Evolutionary conservation across 30 jellyfish, hydroid and myxozoan genomes (phyloP), one percentile per base, ranked within the genome.

Genomic region (Turritopsis rubra): DNA sequence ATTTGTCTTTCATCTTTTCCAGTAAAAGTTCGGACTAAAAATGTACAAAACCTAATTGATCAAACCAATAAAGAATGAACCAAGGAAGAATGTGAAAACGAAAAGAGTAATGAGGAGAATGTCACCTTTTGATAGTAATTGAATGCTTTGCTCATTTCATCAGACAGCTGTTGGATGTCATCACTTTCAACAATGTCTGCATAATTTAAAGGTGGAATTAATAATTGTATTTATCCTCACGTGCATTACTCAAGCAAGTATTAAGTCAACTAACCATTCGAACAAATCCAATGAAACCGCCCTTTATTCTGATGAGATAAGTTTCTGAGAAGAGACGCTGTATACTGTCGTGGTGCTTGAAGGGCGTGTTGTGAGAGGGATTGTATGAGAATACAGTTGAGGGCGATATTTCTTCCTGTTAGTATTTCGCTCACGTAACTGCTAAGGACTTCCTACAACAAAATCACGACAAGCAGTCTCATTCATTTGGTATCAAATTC

Each of bases 221-320:
- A n/a, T n/a, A n/a, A n/a, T n/a, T n/a, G n/a, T n/a, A n/a, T n/a
- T n/a, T n/a, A n/a, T n/a, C n/a, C n/a, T n/a, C 4, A 73, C 23
- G 21, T 28, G 5, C 60, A 75, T 1, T 7, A 28, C 52, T 81
- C 18, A 52, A 1, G 28, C 29, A 22, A 29, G 79, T 18, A 41
- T 5, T 5, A 41, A 41, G 23, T 13, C 0, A 54, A 85, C 89
- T 9, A 52, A 90, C 97, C 95, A 52, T 77, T 71, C 20, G 68
- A 85, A 21, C 75, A 81, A 23, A 85, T 52, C 95, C 97, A 85
- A 65, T 90, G 97, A 82, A 90, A 90, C 66, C 97, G 80, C 18
- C 97, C 97, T 21, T 86, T 75, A 4, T 88, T 65, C 17, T 82
- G 54, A 28, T 85, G 92, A 20, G 97, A 86, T 25, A 90, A 54